Conservation (phyloP, 2,888 invertebrate genomes). For the Ormyrus nitidulus region DNA sequence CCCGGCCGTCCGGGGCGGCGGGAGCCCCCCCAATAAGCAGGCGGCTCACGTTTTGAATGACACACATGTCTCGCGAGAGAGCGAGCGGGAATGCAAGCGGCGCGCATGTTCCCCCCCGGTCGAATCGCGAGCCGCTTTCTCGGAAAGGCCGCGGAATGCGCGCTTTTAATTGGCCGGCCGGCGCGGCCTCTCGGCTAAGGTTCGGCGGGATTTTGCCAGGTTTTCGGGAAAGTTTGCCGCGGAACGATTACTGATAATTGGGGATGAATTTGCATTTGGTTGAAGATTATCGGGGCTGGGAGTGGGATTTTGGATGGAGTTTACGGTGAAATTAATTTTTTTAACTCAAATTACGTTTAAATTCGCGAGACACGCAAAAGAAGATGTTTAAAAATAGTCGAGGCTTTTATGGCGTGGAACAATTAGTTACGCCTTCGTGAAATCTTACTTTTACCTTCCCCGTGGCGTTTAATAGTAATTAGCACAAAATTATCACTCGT, state of each 20-base stretch:
- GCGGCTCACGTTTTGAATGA: slow-evolving; percentile 74
- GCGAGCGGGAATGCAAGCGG: slow-evolving; percentile 66
- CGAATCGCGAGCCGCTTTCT: slow-evolving; percentile 39
- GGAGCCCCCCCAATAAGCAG: slow-evolving; percentile 55
- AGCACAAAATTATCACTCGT: too few species aligned
- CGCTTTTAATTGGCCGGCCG: slow-evolving; percentile 45
- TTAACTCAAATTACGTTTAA: too few species aligned
- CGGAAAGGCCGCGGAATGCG: slow-evolving; percentile 51
- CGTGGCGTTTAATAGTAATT: too few species aligned
- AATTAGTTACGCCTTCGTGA: too few species aligned
- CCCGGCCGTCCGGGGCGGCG: slow-evolving; percentile 6
- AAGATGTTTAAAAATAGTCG: too few species aligned
- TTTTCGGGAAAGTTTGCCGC: background rate
- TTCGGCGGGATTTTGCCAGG: slow-evolving; percentile 6
- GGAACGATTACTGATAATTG: background rate
- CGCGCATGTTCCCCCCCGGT: slow-evolving; percentile 33
- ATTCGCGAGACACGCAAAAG: too few species aligned
- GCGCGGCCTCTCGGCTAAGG: background rate
- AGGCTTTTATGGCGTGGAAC: too few species aligned
- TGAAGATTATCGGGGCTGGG: background rate
- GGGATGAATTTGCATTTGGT: background rate
- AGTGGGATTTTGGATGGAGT: too few species aligned
- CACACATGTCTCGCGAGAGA: slow-evolving; percentile 72
- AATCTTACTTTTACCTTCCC: too few species aligned
- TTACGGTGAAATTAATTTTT: too few species aligned